phyloP scores from a whole-genome alignment of 2,797 vertebrate genomes.

The Hyperoplus lanceolatus region DNA sequence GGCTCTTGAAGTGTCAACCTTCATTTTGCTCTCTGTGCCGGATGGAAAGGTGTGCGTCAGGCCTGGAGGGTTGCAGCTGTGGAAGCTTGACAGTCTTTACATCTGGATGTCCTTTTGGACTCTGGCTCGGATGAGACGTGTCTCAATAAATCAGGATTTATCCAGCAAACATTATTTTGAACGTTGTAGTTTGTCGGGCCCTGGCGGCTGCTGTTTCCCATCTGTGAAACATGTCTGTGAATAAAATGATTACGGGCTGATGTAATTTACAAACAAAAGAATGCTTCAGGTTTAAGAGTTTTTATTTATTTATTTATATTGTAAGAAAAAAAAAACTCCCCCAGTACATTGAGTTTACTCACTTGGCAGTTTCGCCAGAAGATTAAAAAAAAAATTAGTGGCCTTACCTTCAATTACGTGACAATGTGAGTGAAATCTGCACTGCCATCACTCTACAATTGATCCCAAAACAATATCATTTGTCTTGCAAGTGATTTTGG shows the following conservation, averaged over 20 bases:
- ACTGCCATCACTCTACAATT: neutral
- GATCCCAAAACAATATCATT: slow-evolving; percentile 44
- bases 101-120: slow-evolving; percentile 66
- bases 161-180: slow-evolving; percentile 60
- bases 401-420: slow-evolving; percentile 17
- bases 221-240: slow-evolving; percentile 62
- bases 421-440: slow-evolving; percentile 34
- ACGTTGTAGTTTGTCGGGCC: slow-evolving; percentile 36
- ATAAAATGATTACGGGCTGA: slow-evolving; percentile 52
- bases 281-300: slow-evolving; percentile 25
- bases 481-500: slow-evolving; percentile 7
- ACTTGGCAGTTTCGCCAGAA: slow-evolving; percentile 22
- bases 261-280: slow-evolving; percentile 53
- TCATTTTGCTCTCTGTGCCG: slow-evolving; percentile 36
- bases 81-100: slow-evolving; percentile 32
- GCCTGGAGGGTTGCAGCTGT: slow-evolving; percentile 74
- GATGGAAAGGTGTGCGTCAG: slow-evolving; percentile 46
- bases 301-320: slow-evolving; percentile 1
- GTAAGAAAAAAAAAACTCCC: neutral
- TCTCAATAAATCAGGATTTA: slow-evolving; percentile 68
- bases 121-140: slow-evolving; percentile 43
- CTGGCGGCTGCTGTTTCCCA: slow-evolving; percentile 47
- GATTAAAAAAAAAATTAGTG: neutral
- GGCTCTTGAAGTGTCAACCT: slow-evolving; percentile 36
- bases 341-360: slow-evolving; percentile 10